Conservation (phyloP, 2,888 invertebrate species). For the Leucania comma region DNA sequence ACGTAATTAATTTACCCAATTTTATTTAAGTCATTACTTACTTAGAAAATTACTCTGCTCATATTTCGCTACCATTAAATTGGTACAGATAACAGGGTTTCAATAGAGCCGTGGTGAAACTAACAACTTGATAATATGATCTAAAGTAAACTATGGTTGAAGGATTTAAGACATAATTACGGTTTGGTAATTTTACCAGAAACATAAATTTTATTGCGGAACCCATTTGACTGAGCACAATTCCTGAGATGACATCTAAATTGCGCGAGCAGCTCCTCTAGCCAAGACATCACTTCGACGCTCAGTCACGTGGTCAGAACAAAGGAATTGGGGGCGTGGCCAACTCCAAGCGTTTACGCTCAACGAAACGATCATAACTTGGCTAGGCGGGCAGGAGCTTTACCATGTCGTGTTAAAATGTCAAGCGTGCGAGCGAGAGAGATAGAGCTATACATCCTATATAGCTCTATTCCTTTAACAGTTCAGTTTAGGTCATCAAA, state of each 20-base stretch:
- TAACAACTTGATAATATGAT: slow-evolving; percentile 52
- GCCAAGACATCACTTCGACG: too few relatives aligned
- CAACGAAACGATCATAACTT: too few relatives aligned
- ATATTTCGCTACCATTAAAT: slow-evolving; percentile 50
- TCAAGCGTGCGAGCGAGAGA: too few relatives aligned
- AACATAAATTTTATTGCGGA: slow-evolving; percentile 53
- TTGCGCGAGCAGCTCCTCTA: slow-evolving; percentile 63
- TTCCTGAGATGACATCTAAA: slow-evolving; percentile 53
- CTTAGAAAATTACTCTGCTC: slow-evolving; percentile 46
- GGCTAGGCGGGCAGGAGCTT: too few relatives aligned
- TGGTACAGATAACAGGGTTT: slow-evolving; percentile 43
- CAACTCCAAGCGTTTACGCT: too few relatives aligned
- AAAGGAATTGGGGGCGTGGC: too few relatives aligned
- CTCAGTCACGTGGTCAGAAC: too few relatives aligned
- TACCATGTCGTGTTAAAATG: too few relatives aligned
- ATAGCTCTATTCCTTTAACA: too few relatives aligned
- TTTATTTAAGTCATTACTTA: slow-evolving; percentile 44
- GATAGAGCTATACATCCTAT: too few relatives aligned
- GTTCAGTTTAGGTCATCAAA: too few relatives aligned
- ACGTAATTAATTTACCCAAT: slow-evolving; percentile 45
- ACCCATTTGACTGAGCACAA: slow-evolving; percentile 50
- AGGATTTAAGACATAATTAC: slow-evolving; percentile 48
- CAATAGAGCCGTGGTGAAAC: slow-evolving; percentile 44
- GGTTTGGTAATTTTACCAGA: slow-evolving; percentile 46
- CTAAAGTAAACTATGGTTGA: slow-evolving; percentile 43